These are phyloP conservation scores for Calliscelio sp. DNA, from an alignment of 2,888 invertebrate genomes.

Conservation along the genomic window DNA sequence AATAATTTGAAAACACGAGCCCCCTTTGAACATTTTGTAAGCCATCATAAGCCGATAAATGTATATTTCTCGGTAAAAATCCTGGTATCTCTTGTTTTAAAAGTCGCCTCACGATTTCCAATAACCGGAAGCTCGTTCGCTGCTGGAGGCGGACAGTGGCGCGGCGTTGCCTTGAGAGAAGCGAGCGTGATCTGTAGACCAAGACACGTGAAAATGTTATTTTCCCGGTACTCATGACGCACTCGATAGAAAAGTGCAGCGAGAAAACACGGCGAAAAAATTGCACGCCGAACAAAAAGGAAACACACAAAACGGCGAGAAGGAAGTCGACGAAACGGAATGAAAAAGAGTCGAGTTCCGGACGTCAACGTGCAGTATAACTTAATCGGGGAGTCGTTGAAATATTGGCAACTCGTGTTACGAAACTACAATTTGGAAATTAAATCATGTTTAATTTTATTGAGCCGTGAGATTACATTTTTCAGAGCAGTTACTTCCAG, in stretches of 20 bases:
- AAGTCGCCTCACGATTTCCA: slow-evolving; percentile 77
- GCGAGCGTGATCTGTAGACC: slow-evolving; percentile 69
- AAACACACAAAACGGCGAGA: background rate
- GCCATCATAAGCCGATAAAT: slow-evolving; percentile 61
- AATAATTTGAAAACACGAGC: slow-evolving; percentile 33
- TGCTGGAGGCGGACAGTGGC: slow-evolving; percentile 56
- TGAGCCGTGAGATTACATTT: too few relatives aligned
- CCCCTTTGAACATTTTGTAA: slow-evolving; percentile 59
- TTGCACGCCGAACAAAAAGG: slow-evolving; percentile 4
- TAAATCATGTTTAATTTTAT: slow-evolving; percentile 22
- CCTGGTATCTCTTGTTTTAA: slow-evolving; percentile 49
- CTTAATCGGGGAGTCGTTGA: slow-evolving; percentile 38
- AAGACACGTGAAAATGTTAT: slow-evolving; percentile 69
- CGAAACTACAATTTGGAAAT: slow-evolving; percentile 32
- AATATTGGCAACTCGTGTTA: slow-evolving; percentile 32
- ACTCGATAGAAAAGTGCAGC: slow-evolving; percentile 42
- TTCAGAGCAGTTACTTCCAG: too few relatives aligned
- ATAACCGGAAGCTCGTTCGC: slow-evolving; percentile 75
- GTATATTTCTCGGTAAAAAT: slow-evolving; percentile 63
- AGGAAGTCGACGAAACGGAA: slow-evolving; percentile 6
- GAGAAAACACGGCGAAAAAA: slow-evolving; percentile 25
- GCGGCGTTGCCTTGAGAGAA: slow-evolving; percentile 53
- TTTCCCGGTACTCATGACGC: slow-evolving; percentile 51
- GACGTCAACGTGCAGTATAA: slow-evolving; percentile 21
- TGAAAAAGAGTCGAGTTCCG: slow-evolving; percentile 17